Evolutionary conservation across 2,888 invertebrate genomes (phyloP), one percentile per base, ranked within the genome.

Genomic region (Cecidostiba fungosa): DNA sequence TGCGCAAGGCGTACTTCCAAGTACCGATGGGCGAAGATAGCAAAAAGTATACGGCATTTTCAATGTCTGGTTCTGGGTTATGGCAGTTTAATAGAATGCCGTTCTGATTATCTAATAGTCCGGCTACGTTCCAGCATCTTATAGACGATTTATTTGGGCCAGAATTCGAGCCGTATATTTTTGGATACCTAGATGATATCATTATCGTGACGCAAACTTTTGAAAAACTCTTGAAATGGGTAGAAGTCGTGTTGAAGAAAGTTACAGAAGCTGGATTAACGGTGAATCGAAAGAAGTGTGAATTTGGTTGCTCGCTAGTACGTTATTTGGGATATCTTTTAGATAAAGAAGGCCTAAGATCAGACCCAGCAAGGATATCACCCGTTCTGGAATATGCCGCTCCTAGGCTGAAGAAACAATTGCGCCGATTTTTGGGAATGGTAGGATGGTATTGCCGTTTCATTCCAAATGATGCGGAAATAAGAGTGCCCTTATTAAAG

Each of bases 131-230:
- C 26, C 78, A 78, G 2, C 26, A 50, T 0, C 36, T 79, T 0
- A 50, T 50, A 1, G 72, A 72, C 12, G 2, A 23, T 0, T 14
- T 72, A 0, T 72, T 80, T 36, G 72, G 80, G 3, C 47, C 54
- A 1, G 72, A 70, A 36, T 54, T n/a, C 1, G 54, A 72, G 14
- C 72, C 54, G 3, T 4, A 16, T 8, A 39, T 80, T 0, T 79
- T 79, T 14, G 50, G 69, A 3, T 70, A 79, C 26, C 32, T 79
- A 10, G 78, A 79, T 50, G 78, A 69, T n/a, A 79, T 79, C 6
- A 69, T 69, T 0, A 32, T 78, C 0, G 78, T 43, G 3, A 78
- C 78, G 0, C 26, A 78, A 8, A 47, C 14, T 10, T 78, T 78
- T n/a, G 43, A 43, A 8, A 47, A 78, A 1, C 78, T 66, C 10